Percentiles rank a stretch among this genome's conserved stretches.
Conservation (phyloP, 2,888 invertebrate species). For the Catocala nupta region DNA sequence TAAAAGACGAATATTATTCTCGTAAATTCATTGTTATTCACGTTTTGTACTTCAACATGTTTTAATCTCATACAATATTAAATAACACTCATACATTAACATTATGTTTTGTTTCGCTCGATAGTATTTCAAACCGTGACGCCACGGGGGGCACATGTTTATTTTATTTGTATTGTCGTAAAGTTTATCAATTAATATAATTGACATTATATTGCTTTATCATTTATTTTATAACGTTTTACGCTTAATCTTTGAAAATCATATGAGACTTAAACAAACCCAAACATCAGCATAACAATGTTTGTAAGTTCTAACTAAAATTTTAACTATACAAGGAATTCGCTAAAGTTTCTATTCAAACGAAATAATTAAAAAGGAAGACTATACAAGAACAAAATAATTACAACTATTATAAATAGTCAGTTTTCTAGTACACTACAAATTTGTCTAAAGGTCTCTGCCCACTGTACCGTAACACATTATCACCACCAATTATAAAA, state of each 20-base stretch:
- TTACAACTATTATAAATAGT: slow-evolving; percentile 24
- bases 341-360: not conserved
- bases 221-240: slow-evolving; percentile 8
- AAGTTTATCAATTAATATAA: slow-evolving; percentile 50
- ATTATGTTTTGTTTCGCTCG: slow-evolving; percentile 60
- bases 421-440: slow-evolving; percentile 11
- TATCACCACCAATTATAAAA: too few species aligned
- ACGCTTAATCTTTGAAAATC: slow-evolving; percentile 1
- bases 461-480: too few species aligned
- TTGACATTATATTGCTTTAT: slow-evolving; percentile 41
- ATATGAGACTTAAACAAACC: too few species aligned
- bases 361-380: not conserved
- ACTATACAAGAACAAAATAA: slow-evolving; percentile 1
- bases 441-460: too few species aligned
- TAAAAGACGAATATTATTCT: slow-evolving; percentile 75
- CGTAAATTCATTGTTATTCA: slow-evolving; percentile 78
- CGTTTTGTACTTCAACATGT: slow-evolving; percentile 83
- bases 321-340: slow-evolving; percentile 7
- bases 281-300: too few species aligned
- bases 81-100: slow-evolving; percentile 76
- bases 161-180: too few species aligned
- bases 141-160: too few species aligned
- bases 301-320: not conserved
- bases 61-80: slow-evolving; percentile 82
- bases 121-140: slow-evolving; percentile 18